Evolutionary conservation across 2,888 invertebrate species (phyloP).

Genomic region (Rhodophaea formosa): DNA sequence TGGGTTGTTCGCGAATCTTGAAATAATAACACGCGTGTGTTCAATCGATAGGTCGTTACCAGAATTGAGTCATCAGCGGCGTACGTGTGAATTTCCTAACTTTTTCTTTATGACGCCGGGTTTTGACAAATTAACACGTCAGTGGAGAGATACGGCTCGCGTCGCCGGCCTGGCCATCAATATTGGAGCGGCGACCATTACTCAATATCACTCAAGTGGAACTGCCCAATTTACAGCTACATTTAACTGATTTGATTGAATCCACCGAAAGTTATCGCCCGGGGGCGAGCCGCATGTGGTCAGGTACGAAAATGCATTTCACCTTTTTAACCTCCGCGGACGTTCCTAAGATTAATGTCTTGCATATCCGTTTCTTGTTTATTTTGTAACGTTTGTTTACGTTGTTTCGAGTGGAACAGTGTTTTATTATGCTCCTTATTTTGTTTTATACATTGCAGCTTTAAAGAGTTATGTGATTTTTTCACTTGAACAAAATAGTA

Average conservation of each 20-base stretch:
- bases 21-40: conserved; percentile 18
- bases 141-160: conserved; percentile 57
- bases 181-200: conserved; percentile 68
- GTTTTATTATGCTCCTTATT: background rate
- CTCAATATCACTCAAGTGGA: conserved; percentile 76
- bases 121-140: conserved; percentile 75
- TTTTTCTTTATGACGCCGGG: conserved; percentile 63
- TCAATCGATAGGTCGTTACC: conserved; percentile 19
- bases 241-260: conserved; percentile 78
- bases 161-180: conserved; percentile 63
- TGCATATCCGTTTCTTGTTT: conserved; percentile 3
- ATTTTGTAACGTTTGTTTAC: conserved; percentile 1
- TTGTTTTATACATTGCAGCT: background rate
- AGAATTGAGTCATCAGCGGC: conserved; percentile 24
- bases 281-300: conserved; percentile 36
- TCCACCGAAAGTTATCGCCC: conserved; percentile 64
- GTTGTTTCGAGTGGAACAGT: background rate
- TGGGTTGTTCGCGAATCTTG: conserved; percentile 7
- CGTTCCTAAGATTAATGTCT: conserved; percentile 13
- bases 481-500: too few species aligned
- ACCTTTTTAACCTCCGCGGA: conserved; percentile 16
- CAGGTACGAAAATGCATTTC: conserved; percentile 27
- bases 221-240: conserved; percentile 78
- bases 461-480: too few species aligned
- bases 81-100: conserved; percentile 47